A percentile compares a stretch with the other conserved stretches of the same genome.
These are phyloP conservation scores for Euphydryas editha DNA, from an alignment of 2,888 invertebrate species.

Conservation along the genomic window DNA sequence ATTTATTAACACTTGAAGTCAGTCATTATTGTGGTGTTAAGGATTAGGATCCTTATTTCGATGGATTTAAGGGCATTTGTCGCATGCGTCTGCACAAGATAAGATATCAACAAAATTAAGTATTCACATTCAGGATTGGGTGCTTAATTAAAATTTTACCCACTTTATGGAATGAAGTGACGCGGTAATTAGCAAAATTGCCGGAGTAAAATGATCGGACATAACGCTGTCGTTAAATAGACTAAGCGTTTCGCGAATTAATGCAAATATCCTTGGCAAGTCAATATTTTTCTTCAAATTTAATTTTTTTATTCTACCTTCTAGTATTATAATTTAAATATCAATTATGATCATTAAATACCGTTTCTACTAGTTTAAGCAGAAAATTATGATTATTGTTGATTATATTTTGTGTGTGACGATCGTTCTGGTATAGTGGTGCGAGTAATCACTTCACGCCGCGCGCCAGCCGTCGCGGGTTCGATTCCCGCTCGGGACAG, in stretches of 20 bases:
- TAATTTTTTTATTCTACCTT: too few species aligned
- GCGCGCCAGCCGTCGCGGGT: too few species aligned
- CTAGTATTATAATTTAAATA: too few species aligned
- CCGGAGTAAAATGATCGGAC: constrained; percentile 4
- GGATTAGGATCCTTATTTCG: constrained; percentile 20
- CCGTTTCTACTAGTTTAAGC: too few species aligned
- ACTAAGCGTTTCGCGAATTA: not conserved
- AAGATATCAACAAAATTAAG: constrained; percentile 33
- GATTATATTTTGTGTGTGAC: too few species aligned
- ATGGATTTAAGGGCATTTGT: constrained; percentile 15
- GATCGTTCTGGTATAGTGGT: too few species aligned
- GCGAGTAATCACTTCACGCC: too few species aligned
- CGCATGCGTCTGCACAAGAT: constrained; percentile 9
- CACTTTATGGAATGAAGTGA: constrained; percentile 32
- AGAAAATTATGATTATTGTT: too few species aligned
- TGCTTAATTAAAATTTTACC: constrained; percentile 34
- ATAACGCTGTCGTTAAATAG: not conserved
- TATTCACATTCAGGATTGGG: constrained; percentile 30
- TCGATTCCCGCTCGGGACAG: too few species aligned
- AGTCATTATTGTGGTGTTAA: constrained; percentile 2
- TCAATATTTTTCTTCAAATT: not conserved
- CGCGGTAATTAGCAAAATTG: constrained; percentile 30
- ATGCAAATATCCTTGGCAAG: not conserved
- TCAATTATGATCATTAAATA: too few species aligned
- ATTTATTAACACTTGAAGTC: constrained; percentile 34